Evolutionary conservation across 2,113 vertebrate genomes (phyloP).

Genomic region (Nesogale talazaci): DNA sequence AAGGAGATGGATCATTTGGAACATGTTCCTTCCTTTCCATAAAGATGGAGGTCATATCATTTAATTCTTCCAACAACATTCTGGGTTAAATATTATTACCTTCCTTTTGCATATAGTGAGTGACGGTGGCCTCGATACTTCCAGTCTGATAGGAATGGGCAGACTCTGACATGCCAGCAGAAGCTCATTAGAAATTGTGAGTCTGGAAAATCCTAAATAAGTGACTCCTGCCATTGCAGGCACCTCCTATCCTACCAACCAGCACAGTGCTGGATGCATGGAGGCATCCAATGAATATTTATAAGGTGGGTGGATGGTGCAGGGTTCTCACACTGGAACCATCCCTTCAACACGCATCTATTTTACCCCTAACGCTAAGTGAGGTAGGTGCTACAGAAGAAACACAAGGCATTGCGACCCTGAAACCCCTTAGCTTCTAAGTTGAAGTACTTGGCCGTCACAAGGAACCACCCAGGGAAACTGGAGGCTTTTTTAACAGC

Average conservation of each 20-base stretch:
- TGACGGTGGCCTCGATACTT: not conserved
- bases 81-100: not conserved
- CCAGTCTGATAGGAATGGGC: not conserved
- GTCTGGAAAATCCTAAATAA: not conserved
- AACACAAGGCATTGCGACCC: not conserved
- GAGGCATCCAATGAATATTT: not conserved
- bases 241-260: not conserved
- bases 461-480: slow-evolving; percentile 69
- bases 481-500: slow-evolving; percentile 39
- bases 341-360: not conserved
- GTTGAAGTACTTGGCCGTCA: slow-evolving; percentile 57
- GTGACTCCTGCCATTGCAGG: not conserved
- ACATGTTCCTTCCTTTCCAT: not conserved
- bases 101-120: not conserved
- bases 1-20: not conserved
- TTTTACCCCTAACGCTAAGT: not conserved
- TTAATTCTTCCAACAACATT: not conserved
- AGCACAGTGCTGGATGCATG: not conserved
- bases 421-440: slow-evolving; percentile 45
- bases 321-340: not conserved
- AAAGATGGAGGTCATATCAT: not conserved
- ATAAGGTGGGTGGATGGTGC: not conserved
- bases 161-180: not conserved
- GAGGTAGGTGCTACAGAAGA: slow-evolving; percentile 10
- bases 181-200: not conserved